phyloP scores from a whole-genome alignment of 2,797 vertebrate species.

The Labeo calbasu region DNA sequence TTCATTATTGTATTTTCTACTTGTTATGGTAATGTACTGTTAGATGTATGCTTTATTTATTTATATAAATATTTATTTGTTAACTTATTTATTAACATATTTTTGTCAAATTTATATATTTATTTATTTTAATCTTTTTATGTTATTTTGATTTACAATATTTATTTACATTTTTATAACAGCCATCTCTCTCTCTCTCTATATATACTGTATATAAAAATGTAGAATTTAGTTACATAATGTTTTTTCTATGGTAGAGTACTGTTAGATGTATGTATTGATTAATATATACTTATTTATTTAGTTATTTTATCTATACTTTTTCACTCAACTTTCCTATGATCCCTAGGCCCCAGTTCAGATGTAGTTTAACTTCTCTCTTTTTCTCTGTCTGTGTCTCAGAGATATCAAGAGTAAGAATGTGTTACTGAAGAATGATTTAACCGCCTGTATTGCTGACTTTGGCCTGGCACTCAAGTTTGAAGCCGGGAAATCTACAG shows the following conservation, averaged over 20 bases:
- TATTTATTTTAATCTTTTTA: too few species aligned
- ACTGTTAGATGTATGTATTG: too few species aligned
- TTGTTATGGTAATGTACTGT: neutral
- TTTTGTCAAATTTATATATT: neutral
- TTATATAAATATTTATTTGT: neutral
- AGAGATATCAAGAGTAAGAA: constrained; percentile 99
- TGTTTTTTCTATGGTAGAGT: too few species aligned
- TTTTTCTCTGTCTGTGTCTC: constrained; percentile 11
- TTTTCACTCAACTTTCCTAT: neutral
- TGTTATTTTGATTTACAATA: too few species aligned
- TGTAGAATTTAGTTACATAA: too few species aligned
- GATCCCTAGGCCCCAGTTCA: neutral
- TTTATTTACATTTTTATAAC: too few species aligned
- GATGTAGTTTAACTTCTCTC: neutral
- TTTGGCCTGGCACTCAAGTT: constrained; percentile 96
- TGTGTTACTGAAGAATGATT: constrained; percentile 91
- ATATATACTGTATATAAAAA: too few species aligned
- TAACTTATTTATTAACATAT: neutral
- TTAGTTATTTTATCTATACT: neutral
- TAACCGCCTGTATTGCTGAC: constrained; percentile 94
- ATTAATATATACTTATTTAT: too few species aligned
- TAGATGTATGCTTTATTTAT: neutral
- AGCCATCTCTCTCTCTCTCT: too few species aligned
- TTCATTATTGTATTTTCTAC: neutral
- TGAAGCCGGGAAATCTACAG: constrained; percentile 94